These are phyloP conservation scores for Plodia interpunctella DNA, from an alignment of 1,140 invertebrate genomes.

Conservation along the genomic window DNA sequence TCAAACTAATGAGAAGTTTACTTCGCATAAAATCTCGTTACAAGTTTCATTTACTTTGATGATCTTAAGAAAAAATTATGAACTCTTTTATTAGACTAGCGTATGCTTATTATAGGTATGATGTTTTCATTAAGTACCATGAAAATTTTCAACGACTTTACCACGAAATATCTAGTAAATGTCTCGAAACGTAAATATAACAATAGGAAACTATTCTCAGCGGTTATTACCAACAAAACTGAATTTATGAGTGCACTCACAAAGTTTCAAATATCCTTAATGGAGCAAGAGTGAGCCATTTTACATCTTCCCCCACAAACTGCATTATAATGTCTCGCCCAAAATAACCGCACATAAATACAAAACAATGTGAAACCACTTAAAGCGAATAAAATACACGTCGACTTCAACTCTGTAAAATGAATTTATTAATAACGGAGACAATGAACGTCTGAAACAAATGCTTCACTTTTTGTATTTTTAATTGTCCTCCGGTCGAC, in stretches of 20 bases:
- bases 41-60: too few species aligned
- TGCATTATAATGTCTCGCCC: conserved; percentile 73
- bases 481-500: conserved; percentile 72
- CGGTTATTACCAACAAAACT: conserved; percentile 66
- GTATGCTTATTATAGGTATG: too few species aligned
- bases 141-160: neutral
- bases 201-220: conserved; percentile 48
- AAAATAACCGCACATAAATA: conserved; percentile 77
- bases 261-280: conserved; percentile 75
- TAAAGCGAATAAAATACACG: conserved; percentile 77
- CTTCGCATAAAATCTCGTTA: too few species aligned
- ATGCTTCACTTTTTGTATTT: conserved; percentile 73
- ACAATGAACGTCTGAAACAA: conserved; percentile 76
- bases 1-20: neutral
- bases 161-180: conserved; percentile 13
- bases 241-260: conserved; percentile 74
- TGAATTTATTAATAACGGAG: conserved; percentile 77
- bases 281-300: conserved; percentile 70
- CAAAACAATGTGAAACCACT: conserved; percentile 77
- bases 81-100: too few species aligned
- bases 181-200: conserved; percentile 11
- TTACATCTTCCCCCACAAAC: conserved; percentile 71
- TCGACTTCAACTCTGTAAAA: conserved; percentile 74
- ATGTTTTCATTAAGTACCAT: neutral
- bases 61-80: too few species aligned